Conservation (phyloP, 2,888 invertebrate species). For the Yponomeuta evonymella region DNA sequence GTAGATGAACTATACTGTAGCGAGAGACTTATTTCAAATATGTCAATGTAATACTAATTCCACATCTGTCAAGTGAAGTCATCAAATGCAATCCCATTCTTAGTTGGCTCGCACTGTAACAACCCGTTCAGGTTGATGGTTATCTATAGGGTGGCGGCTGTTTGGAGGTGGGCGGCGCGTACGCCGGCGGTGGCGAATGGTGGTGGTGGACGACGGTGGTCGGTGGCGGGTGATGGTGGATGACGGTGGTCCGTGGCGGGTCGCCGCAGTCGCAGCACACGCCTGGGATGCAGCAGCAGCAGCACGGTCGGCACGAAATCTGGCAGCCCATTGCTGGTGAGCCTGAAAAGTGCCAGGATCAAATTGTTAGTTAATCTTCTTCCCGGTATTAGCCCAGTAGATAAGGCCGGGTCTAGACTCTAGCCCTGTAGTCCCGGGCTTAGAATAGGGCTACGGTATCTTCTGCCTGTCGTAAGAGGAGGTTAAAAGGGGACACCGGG, state of each 20-base stretch:
- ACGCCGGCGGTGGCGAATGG: constrained; percentile 39
- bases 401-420: too few species aligned
- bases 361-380: neutral
- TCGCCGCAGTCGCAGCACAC: constrained; percentile 56
- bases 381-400: too few species aligned
- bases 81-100: neutral
- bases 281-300: constrained; percentile 63
- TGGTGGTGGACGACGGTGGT: constrained; percentile 23
- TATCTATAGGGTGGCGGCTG: constrained; percentile 6
- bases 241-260: constrained; percentile 15
- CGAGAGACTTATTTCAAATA: neutral
- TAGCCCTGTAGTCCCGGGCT: too few species aligned
- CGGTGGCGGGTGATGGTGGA: constrained; percentile 40
- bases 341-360: constrained; percentile 34
- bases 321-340: constrained; percentile 55
- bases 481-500: too few species aligned
- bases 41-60: neutral
- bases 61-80: neutral
- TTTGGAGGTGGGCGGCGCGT: constrained; percentile 21
- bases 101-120: neutral
- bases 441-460: too few species aligned
- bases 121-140: neutral
- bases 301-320: constrained; percentile 60
- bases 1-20: too few species aligned
- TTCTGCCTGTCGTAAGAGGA: too few species aligned